Base-by-base conservation (phyloP, 2,888 invertebrate genomes). In the Rhorus exstirpatorius region DNA sequence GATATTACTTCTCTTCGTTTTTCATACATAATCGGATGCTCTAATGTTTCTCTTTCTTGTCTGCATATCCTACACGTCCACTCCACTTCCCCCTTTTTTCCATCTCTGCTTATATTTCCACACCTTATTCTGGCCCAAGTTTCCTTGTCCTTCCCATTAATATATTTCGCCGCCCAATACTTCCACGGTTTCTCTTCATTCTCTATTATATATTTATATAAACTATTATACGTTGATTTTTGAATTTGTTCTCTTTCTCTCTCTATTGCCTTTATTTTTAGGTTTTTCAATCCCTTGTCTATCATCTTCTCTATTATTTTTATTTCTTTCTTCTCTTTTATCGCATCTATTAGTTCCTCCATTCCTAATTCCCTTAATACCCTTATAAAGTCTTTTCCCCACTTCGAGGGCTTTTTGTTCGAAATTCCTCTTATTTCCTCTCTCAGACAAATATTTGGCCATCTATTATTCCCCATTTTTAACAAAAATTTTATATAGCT, bases 221-320 rank as follows among this genome's bases (percentile, higher is more conserved):
- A 38, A 7, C 51, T 17, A 38, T 60, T 60, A n/a, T 77, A 77
- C 10, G 60, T 67, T 10, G 76, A 77, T 0, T 35, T 60, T n/a
- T 26, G 1, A 12, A 63, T 53, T 21, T 19, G 6, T 24, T 53
- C 41, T 19, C 17, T 12, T 6, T 68, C 60, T 7, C 41, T 38
- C 14, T 35, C 24, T 17, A 46, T 35, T 17, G 17, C 60, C 17
- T 67, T 21, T 6, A 19, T 21, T 41, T 53, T 63, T 38, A 61
- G 61, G 10, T 49, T 74, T 17, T 38, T n/a, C n/a, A 74, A 14
- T 14, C 63, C 63, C 31, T 60, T 38, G 6, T 53, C 41, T 12
- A 55, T 41, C 24, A 17, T 53, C 41, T 53, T n/a, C 0, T 70
- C 70, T 44, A 58, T 17, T 44, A 7, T 14, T 1, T 58, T 35